phyloP scores from a whole-genome alignment of 2,888 invertebrate species.

The Andrena chrysosceles region DNA sequence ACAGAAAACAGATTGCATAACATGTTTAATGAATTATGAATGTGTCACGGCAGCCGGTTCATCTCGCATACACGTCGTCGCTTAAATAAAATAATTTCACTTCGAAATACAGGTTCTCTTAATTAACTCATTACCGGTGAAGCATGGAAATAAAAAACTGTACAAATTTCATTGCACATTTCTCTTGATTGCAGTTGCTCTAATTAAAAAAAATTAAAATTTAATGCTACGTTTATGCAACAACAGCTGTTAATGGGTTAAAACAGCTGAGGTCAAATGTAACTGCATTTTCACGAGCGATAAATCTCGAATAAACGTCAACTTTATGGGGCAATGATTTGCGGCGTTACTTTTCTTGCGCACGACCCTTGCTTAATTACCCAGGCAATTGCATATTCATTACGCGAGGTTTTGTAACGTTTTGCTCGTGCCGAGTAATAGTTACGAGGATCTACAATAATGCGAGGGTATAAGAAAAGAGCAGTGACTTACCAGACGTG shows the following conservation, averaged over 20 bases:
- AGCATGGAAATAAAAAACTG: too few relatives aligned
- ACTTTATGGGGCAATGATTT: constrained; percentile 16
- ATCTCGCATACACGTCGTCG: background rate
- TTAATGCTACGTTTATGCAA: too few relatives aligned
- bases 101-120: background rate
- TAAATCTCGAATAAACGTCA: constrained; percentile 3
- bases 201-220: too few relatives aligned
- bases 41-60: background rate
- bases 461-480: background rate
- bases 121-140: background rate
- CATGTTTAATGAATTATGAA: background rate
- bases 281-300: background rate
- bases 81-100: constrained; percentile 1
- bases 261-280: background rate
- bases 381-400: constrained; percentile 12
- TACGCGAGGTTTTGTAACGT: background rate
- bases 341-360: background rate
- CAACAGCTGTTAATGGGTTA: too few relatives aligned
- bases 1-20: too few relatives aligned
- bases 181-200: too few relatives aligned
- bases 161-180: too few relatives aligned
- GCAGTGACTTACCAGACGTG: constrained; percentile 81
- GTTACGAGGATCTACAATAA: background rate
- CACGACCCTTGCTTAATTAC: constrained; percentile 25
- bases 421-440: background rate